These are phyloP conservation scores for Zaprionus capensis DNA, from an alignment of 1,140 invertebrate genomes.

Conservation along the genomic window DNA sequence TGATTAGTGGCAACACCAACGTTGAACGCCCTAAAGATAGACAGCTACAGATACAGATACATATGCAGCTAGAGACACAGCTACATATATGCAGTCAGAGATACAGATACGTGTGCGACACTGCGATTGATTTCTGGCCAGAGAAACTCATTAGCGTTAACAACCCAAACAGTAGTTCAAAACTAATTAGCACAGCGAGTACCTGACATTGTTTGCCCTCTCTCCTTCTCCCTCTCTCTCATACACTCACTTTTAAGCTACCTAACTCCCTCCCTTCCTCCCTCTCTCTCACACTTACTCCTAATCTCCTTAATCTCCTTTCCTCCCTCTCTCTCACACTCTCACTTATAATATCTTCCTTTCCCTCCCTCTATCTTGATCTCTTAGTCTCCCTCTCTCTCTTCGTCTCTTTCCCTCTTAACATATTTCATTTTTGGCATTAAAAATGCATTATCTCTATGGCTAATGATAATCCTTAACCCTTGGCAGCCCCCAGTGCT, in stretches of 20 bases:
- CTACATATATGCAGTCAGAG: too few relatives aligned
- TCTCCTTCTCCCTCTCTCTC: too few relatives aligned
- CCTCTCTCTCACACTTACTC: too few relatives aligned
- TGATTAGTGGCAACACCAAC: constrained; percentile 73
- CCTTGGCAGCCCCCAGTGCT: neutral
- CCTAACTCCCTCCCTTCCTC: too few relatives aligned
- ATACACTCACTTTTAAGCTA: too few relatives aligned
- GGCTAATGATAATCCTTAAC: constrained; percentile 18
- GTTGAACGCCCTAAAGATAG: constrained; percentile 28
- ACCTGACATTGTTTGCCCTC: neutral
- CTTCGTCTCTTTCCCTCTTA: neutral
- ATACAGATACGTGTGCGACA: constrained; percentile 3
- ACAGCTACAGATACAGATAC: constrained; percentile 9
- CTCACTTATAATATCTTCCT: too few relatives aligned
- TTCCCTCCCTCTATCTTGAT: too few relatives aligned
- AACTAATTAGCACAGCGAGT: constrained; percentile 47
- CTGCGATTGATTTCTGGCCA: constrained; percentile 19
- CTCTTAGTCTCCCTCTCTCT: neutral
- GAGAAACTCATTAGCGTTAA: constrained; percentile 53
- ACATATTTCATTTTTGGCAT: constrained; percentile 27
- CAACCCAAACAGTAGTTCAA: constrained; percentile 49
- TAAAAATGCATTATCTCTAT: constrained; percentile 33
- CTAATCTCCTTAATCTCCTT: too few relatives aligned
- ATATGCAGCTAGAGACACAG: neutral
- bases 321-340: too few relatives aligned